A percentile compares a stretch with the other conserved stretches of the same genome.
These are phyloP conservation scores for Tethya wilhelma DNA, from an alignment of 37 sponge, comb jelly and placozoan species.

Conservation along the genomic window DNA sequence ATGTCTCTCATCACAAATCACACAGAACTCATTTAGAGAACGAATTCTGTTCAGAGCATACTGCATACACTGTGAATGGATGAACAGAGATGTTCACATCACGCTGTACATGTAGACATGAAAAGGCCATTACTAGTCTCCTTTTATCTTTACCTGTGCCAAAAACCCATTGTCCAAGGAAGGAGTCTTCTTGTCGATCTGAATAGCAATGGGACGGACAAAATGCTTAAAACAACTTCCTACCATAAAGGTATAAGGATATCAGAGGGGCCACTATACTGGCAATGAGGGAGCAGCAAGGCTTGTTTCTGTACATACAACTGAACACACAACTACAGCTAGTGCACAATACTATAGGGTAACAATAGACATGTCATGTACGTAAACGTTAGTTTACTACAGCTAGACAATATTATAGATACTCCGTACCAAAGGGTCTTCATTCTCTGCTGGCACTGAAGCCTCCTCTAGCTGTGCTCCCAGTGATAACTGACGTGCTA, in stretches of 20 bases:
- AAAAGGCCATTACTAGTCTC: neutral
- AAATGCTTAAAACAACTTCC: neutral
- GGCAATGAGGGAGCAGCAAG: neutral
- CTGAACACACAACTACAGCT: neutral
- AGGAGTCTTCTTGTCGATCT: slow-evolving; percentile 50
- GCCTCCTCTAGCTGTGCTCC: slow-evolving; percentile 24
- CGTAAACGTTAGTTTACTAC: no score
- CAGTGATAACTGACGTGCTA: slow-evolving; percentile 28
- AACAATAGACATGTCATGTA: neutral
- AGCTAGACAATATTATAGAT: no score
- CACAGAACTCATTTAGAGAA: slow-evolving; percentile 87
- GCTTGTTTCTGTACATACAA: neutral
- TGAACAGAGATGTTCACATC: neutral
- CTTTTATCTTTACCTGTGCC: slow-evolving; percentile 38
- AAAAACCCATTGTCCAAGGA: slow-evolving; percentile 66
- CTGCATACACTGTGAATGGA: slow-evolving; percentile 19
- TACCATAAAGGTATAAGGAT: neutral
- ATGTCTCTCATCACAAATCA: slow-evolving; percentile 89
- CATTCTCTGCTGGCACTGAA: slow-evolving; percentile 12
- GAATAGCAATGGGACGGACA: no score
- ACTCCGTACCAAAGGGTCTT: neutral
- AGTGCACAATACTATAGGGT: neutral
- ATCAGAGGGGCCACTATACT: no score
- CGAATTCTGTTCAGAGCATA: slow-evolving; percentile 70
- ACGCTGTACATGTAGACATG: neutral